Percentiles rank a stretch among this genome's conserved stretches.
These are phyloP conservation scores for Reticulitermes lucifugus DNA, from an alignment of 2,888 invertebrate genomes.

Conservation along the genomic window DNA sequence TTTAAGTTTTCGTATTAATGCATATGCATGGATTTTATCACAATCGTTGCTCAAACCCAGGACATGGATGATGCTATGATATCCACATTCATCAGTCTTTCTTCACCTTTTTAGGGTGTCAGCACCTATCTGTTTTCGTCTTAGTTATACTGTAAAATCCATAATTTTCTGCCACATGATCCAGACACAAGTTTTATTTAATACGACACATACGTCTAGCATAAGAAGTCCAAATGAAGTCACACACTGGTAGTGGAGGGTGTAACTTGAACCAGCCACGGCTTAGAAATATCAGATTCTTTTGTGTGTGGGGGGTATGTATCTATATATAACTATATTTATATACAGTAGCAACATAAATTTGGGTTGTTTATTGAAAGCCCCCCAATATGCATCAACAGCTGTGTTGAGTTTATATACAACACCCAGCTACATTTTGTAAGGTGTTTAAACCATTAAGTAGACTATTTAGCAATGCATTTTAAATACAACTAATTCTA, in stretches of 20 bases:
- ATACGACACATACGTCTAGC: no score
- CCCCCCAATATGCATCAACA: conserved; percentile 34
- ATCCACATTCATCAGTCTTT: background rate
- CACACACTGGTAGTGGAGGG: background rate
- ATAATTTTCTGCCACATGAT: no score
- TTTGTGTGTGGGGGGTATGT: conserved; percentile 18
- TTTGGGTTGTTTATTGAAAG: conserved; percentile 34
- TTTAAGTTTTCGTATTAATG: conserved; percentile 32
- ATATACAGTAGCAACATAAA: conserved; percentile 29
- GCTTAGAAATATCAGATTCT: conserved; percentile 19
- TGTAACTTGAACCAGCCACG: background rate
- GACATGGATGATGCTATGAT: conserved; percentile 15
- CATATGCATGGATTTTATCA: conserved; percentile 36
- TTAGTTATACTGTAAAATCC: no score
- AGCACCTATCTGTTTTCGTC: no score
- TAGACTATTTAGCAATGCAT: conserved; percentile 33
- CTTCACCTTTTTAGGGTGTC: background rate
- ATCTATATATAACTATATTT: conserved; percentile 37
- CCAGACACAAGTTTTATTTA: no score
- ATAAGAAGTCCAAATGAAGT: background rate
- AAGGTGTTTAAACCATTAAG: conserved; percentile 24
- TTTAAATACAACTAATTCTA: conserved; percentile 40
- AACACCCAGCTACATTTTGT: conserved; percentile 14
- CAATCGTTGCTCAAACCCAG: conserved; percentile 29
- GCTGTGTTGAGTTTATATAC: conserved; percentile 26